Percentiles rank a stretch among this genome's conserved stretches.
phyloP scores from a whole-genome alignment of 1,140 invertebrate genomes.

The Himalopsyche phryganea region DNA sequence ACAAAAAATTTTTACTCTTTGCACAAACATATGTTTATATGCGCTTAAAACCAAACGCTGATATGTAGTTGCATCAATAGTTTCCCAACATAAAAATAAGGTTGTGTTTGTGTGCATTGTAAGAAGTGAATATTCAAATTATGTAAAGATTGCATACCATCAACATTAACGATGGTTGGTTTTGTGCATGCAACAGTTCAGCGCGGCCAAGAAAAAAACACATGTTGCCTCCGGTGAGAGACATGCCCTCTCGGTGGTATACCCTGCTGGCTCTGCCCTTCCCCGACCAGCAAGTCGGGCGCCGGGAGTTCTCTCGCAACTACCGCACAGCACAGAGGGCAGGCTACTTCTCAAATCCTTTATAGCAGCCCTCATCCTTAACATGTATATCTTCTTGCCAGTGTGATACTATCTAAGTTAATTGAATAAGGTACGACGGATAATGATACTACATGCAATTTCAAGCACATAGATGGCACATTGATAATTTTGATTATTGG shows the following conservation, averaged over 20 bases:
- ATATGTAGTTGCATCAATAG: not conserved
- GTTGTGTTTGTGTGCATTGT: not conserved
- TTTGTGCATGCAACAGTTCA: constrained; percentile 38
- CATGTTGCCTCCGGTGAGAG: constrained; percentile 40
- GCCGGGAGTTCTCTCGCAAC: constrained; percentile 74
- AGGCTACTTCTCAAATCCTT: constrained; percentile 74
- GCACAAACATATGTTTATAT: too few relatives aligned
- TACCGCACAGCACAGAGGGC: constrained; percentile 69
- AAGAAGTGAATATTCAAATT: not conserved
- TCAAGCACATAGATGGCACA: constrained; percentile 25
- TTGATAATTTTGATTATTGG: constrained; percentile 1
- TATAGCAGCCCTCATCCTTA: constrained; percentile 37
- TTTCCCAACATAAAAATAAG: not conserved
- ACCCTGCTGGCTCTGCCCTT: constrained; percentile 85
- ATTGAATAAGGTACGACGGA: constrained; percentile 31
- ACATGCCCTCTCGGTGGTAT: constrained; percentile 78
- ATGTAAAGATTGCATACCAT: not conserved
- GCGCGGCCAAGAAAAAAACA: constrained; percentile 39
- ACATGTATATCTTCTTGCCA: constrained; percentile 7
- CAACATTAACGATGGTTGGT: constrained; percentile 13
- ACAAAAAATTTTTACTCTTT: too few relatives aligned
- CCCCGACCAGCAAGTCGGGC: constrained; percentile 84
- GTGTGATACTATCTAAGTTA: constrained; percentile 32
- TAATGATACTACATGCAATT: constrained; percentile 9
- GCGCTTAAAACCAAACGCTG: too few relatives aligned